Percentiles rank a stretch among this genome's conserved stretches.
phyloP scores from a whole-genome alignment of 2,888 invertebrate species.

The Xestia rhomboidea region DNA sequence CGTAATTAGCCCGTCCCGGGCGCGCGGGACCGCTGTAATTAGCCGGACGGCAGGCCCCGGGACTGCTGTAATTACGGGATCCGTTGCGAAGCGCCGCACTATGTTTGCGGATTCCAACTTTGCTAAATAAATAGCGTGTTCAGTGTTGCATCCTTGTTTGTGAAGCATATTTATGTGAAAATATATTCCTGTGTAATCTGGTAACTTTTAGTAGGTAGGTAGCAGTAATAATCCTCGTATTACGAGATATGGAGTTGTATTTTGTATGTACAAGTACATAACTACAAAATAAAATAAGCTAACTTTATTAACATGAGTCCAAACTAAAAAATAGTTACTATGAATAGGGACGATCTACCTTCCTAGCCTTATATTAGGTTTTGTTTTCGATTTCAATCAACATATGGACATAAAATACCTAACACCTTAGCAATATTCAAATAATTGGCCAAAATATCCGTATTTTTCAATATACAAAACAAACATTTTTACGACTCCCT shows the following conservation, averaged over 20 bases:
- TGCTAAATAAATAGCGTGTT: slow-evolving; percentile 60
- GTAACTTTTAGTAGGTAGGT: neutral
- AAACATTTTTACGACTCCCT: slow-evolving; percentile 24
- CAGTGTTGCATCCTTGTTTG: slow-evolving; percentile 47
- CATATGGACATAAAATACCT: neutral
- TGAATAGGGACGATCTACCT: neutral
- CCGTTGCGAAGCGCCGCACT: slow-evolving; percentile 62
- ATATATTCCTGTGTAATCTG: slow-evolving; percentile 17
- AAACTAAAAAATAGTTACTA: neutral
- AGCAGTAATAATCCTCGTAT: neutral
- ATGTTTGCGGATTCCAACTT: slow-evolving; percentile 60
- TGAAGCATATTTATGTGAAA: slow-evolving; percentile 35
- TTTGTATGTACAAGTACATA: neutral
- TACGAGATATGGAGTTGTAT: neutral
- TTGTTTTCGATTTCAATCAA: neutral
- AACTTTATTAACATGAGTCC: neutral
- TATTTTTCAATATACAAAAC: slow-evolving; percentile 21
- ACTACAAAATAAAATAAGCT: neutral
- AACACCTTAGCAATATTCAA: neutral
- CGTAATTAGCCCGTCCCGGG: slow-evolving; percentile 67
- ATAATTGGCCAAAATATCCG: neutral
- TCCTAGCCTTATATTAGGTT: neutral
- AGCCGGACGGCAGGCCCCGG: slow-evolving; percentile 66
- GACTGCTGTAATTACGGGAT: slow-evolving; percentile 71
- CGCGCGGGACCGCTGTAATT: slow-evolving; percentile 70